Base-by-base conservation (phyloP, 2,888 invertebrate species). In the Tupiocoris notatus region DNA sequence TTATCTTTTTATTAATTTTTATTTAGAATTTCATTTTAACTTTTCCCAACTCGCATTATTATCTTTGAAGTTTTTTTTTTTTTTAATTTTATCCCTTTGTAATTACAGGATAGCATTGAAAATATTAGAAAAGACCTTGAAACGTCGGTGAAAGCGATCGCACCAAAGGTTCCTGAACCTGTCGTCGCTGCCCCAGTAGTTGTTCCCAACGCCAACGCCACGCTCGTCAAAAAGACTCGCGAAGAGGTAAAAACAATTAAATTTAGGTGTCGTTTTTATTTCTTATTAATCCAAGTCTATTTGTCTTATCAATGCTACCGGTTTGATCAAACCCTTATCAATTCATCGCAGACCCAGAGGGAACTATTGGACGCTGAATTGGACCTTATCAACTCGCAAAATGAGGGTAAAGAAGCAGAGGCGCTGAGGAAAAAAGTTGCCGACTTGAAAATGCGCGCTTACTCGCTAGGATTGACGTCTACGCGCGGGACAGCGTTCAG, bases 301-400 rank as follows among this genome's bases (percentile, higher is more conserved):
- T n/a, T n/a, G n/a, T n/a, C n/a, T n/a, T n/a, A n/a, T n/a, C n/a
- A n/a, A n/a, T n/a, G n/a, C n/a, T n/a, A n/a, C n/a, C n/a, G n/a
- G n/a, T n/a, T n/a, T n/a, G n/a, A n/a, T n/a, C n/a, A n/a, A n/a
- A n/a, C n/a, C n/a, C n/a, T n/a, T n/a, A 39, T 7, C 39, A 12
- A 39, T 39, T 39, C 12, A 7, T 39, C 12, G 39, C 12, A 86
- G 85, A 83, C 93, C 0, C 93, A 95, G 83, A 93, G 93, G 82
- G 95, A 96, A 82, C 89, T 96, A 68, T 86, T 96, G 9, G 96
- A 96, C 82, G 92, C 94, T 0, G 96, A 97, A 83, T 84, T 96
- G 82, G 96, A 97, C 83, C 86, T 96, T 79, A 93, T 95, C 81
- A 93, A 92, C 0, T 94, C 94, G 80, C 94, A 95, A 82, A 93